These are phyloP conservation scores for Lasioglossum villosulum DNA, from an alignment of 2,888 invertebrate species.

Conservation along the genomic window DNA sequence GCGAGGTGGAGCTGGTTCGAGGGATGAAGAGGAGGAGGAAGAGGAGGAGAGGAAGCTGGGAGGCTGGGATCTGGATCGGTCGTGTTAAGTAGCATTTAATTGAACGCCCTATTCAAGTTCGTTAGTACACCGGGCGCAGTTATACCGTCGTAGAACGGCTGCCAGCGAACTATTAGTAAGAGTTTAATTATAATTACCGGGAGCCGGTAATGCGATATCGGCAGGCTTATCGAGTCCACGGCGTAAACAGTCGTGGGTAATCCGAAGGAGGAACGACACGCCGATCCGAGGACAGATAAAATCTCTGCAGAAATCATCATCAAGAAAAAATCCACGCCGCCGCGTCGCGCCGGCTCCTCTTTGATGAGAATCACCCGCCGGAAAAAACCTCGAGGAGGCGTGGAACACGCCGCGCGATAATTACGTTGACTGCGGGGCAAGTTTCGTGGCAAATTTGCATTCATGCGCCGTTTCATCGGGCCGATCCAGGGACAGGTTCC, in stretches of 20 bases:
- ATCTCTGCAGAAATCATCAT: background rate
- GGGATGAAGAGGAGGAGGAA: background rate
- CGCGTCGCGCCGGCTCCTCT: slow-evolving; percentile 22
- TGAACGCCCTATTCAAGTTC: slow-evolving; percentile 80
- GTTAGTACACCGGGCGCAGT: slow-evolving; percentile 76
- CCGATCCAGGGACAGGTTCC: slow-evolving; percentile 41
- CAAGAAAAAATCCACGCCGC: background rate
- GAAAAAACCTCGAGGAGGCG: slow-evolving; percentile 15
- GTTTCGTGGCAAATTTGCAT: slow-evolving; percentile 58
- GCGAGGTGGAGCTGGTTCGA: background rate
- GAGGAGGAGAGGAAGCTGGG: background rate
- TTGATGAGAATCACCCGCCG: slow-evolving; percentile 23
- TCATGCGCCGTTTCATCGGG: slow-evolving; percentile 31
- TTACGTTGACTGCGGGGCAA: slow-evolving; percentile 38
- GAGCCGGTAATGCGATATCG: slow-evolving; percentile 64
- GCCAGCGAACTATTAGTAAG: slow-evolving; percentile 75
- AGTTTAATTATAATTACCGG: slow-evolving; percentile 78
- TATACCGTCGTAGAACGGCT: slow-evolving; percentile 67
- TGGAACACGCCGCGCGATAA: slow-evolving; percentile 36
- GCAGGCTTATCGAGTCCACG: slow-evolving; percentile 59
- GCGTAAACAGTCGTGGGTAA: slow-evolving; percentile 72
- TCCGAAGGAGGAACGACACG: slow-evolving; percentile 23
- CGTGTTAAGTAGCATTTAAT: slow-evolving; percentile 81
- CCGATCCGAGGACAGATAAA: slow-evolving; percentile 14
- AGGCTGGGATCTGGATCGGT: slow-evolving; percentile 48